Conservation (phyloP, 2,888 invertebrate species). For the Brachycybe producta region DNA sequence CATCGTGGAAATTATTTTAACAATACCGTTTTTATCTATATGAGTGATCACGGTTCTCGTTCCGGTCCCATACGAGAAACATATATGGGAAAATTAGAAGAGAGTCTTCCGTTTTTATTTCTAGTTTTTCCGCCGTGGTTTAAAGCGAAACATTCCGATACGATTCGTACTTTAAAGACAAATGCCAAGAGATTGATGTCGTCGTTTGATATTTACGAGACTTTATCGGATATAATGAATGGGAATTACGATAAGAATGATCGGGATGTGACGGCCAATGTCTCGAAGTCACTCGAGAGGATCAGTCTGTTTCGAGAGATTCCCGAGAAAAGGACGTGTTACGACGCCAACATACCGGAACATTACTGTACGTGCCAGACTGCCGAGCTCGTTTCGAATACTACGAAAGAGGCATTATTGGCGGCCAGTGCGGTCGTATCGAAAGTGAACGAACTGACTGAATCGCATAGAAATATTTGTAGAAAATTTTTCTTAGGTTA, state of each 20-base stretch:
- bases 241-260: background rate
- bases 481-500: background rate
- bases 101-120: slow-evolving; percentile 67
- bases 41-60: slow-evolving; percentile 35
- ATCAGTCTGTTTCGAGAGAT: slow-evolving; percentile 66
- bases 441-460: slow-evolving; percentile 50
- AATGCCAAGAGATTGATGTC: slow-evolving; percentile 63
- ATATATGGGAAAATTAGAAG: slow-evolving; percentile 57
- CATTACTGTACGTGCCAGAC: slow-evolving; percentile 82
- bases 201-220: slow-evolving; percentile 70
- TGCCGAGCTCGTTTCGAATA: slow-evolving; percentile 43
- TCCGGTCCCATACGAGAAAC: slow-evolving; percentile 31
- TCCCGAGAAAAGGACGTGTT: slow-evolving; percentile 57
- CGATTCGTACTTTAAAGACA: slow-evolving; percentile 48
- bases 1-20: slow-evolving; percentile 17
- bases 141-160: slow-evolving; percentile 44
- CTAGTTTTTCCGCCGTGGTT: slow-evolving; percentile 61
- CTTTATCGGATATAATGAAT: slow-evolving; percentile 53
- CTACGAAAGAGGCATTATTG: slow-evolving; percentile 42
- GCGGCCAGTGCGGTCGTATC: slow-evolving; percentile 49
- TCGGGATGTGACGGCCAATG: background rate
- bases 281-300: slow-evolving; percentile 36
- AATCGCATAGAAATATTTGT: slow-evolving; percentile 37
- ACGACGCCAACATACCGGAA: slow-evolving; percentile 57
- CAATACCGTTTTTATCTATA: slow-evolving; percentile 22